phyloP scores from a whole-genome alignment of 2,888 invertebrate genomes.

The Lamproptera curius region DNA sequence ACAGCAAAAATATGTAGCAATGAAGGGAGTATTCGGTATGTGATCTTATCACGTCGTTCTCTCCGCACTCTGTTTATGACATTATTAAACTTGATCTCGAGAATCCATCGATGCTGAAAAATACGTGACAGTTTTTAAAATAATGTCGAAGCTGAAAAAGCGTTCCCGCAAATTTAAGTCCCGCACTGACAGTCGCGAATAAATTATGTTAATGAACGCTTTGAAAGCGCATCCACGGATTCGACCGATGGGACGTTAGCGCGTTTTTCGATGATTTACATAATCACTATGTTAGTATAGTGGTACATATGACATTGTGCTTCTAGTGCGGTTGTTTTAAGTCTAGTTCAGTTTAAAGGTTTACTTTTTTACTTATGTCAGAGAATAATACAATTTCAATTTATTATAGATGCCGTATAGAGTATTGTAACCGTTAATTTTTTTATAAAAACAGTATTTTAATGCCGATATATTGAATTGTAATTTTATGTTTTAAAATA shows the following conservation, averaged over 20 bases:
- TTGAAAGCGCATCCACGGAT: slow-evolving; percentile 71
- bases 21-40: slow-evolving; percentile 57
- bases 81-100: slow-evolving; percentile 65
- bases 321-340: no score
- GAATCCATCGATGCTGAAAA: slow-evolving; percentile 56
- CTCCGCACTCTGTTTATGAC: slow-evolving; percentile 60
- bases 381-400: no score
- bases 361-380: no score
- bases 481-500: no score
- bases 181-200: slow-evolving; percentile 70
- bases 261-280: slow-evolving; percentile 61
- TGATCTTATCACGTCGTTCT: slow-evolving; percentile 53
- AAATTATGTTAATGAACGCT: slow-evolving; percentile 75
- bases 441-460: no score
- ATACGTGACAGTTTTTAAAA: slow-evolving; percentile 71
- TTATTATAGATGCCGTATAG: no score
- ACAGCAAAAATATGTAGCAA: no score
- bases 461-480: no score
- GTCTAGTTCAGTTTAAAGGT: no score
- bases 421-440: no score
- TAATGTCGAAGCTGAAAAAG: slow-evolving; percentile 65
- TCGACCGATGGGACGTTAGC: slow-evolving; percentile 49
- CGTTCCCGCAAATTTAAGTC: slow-evolving; percentile 71
- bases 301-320: no score
- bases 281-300: no score